Evolutionary conservation across 1,140 invertebrate species (phyloP).

Genomic region (Panagrolaimus sp.): DNA sequence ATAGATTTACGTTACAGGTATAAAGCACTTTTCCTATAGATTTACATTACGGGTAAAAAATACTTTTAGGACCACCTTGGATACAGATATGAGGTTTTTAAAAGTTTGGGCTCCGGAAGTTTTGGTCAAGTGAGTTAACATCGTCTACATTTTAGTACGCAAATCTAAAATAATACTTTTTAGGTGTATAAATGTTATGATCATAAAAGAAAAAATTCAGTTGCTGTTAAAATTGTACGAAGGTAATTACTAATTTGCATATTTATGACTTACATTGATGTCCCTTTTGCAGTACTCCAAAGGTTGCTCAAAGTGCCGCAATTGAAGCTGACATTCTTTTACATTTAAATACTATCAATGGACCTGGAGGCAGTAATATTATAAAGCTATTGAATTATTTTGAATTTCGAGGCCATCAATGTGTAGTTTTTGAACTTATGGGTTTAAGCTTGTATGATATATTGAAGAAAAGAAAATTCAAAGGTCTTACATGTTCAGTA

Average conservation of each 20-base stretch:
- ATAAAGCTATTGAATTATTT: not conserved
- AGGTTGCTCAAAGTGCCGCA: not conserved
- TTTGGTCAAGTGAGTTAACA: not conserved
- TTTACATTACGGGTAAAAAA: no score
- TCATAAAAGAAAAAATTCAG: not conserved
- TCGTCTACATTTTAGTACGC: not conserved
- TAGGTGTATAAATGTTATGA: not conserved
- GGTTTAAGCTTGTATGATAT: conserved; percentile 2
- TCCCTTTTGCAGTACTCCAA: not conserved
- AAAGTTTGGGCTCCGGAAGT: not conserved
- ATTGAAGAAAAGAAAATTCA: conserved; percentile 1
- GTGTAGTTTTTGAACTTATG: not conserved
- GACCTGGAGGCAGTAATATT: no score
- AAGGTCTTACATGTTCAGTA: not conserved
- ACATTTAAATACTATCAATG: not conserved
- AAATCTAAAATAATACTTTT: not conserved
- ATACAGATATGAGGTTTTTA: not conserved
- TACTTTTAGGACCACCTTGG: not conserved
- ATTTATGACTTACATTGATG: no score
- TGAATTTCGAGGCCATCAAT: not conserved
- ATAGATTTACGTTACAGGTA: not conserved
- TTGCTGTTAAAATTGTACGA: not conserved
- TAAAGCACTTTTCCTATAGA: no score
- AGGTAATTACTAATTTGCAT: not conserved
- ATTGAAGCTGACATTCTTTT: not conserved